These are phyloP conservation scores for Odobenus rosmarus DNA, from an alignment of 2,113 vertebrate genomes.

Conservation along the genomic window DNA sequence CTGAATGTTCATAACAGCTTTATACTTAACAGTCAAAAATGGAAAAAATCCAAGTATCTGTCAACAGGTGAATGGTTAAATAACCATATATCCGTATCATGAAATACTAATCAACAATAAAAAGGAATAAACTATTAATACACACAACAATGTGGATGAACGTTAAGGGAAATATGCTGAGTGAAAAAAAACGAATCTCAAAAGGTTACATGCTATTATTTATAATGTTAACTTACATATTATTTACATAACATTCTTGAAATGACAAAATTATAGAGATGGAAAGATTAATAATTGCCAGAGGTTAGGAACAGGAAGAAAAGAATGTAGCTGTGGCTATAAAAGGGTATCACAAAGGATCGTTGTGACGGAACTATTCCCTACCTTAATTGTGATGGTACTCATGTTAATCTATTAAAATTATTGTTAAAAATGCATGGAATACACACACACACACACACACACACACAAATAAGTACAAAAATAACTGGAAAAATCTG, in stretches of 20 bases:
- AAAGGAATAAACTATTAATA: background rate
- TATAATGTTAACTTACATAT: background rate
- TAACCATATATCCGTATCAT: background rate
- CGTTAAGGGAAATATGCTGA: slow-evolving; percentile 6
- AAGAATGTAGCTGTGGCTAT: background rate
- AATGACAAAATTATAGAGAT: slow-evolving; percentile 1
- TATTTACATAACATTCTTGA: background rate
- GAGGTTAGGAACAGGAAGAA: background rate
- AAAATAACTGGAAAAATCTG: background rate
- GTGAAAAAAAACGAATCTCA: background rate
- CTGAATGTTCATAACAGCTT: background rate
- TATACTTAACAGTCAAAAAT: background rate
- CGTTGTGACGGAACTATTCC: background rate
- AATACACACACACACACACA: background rate
- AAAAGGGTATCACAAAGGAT: background rate
- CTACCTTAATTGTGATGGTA: background rate
- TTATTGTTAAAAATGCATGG: background rate
- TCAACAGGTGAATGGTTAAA: background rate
- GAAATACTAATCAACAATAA: background rate
- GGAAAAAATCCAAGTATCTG: background rate
- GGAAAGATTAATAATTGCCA: background rate
- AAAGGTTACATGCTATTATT: background rate
- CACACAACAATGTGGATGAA: background rate
- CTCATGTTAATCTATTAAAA: background rate
- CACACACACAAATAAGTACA: background rate